These are phyloP conservation scores for Notarius lentiginosus DNA, from an alignment of 2,113 vertebrate species.

Conservation along the genomic window DNA sequence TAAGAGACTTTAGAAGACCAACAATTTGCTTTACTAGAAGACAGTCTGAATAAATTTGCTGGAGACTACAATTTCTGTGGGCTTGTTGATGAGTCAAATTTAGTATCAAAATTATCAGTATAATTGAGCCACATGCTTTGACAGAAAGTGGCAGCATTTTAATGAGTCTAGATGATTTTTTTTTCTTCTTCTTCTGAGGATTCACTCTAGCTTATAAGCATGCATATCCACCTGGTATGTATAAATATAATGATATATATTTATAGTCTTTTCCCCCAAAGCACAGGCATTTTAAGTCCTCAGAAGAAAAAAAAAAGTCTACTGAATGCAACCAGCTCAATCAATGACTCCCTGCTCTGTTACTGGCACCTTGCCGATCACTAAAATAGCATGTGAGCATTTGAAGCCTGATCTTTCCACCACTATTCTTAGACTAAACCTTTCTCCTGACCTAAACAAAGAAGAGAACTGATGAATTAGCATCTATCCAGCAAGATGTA, in stretches of 20 bases:
- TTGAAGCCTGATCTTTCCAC: constrained; percentile 38
- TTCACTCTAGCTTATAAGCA: not conserved
- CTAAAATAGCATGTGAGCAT: constrained; percentile 52
- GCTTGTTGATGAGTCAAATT: not conserved
- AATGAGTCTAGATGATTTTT: not conserved
- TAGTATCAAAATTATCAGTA: not conserved
- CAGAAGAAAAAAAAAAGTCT: constrained; percentile 7
- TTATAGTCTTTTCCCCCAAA: not conserved
- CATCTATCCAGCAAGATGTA: constrained; percentile 47
- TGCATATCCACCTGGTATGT: not conserved
- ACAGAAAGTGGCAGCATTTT: constrained; percentile 14
- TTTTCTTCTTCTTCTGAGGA: not conserved
- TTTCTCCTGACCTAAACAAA: constrained; percentile 40
- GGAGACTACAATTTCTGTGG: not conserved
- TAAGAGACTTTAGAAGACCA: not conserved
- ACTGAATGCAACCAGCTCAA: constrained; percentile 40
- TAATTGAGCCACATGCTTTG: constrained; percentile 15
- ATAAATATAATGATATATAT: no score
- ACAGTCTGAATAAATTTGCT: not conserved
- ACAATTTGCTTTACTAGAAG: not conserved
- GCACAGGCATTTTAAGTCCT: constrained; percentile 12
- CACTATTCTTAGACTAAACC: constrained; percentile 50
- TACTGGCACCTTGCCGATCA: constrained; percentile 49
- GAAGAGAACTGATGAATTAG: constrained; percentile 44
- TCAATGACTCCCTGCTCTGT: constrained; percentile 38